A percentile compares a stretch with the other conserved stretches of the same genome.
phyloP scores from a whole-genome alignment of 2,797 vertebrate genomes.

The Cuculus canorus region DNA sequence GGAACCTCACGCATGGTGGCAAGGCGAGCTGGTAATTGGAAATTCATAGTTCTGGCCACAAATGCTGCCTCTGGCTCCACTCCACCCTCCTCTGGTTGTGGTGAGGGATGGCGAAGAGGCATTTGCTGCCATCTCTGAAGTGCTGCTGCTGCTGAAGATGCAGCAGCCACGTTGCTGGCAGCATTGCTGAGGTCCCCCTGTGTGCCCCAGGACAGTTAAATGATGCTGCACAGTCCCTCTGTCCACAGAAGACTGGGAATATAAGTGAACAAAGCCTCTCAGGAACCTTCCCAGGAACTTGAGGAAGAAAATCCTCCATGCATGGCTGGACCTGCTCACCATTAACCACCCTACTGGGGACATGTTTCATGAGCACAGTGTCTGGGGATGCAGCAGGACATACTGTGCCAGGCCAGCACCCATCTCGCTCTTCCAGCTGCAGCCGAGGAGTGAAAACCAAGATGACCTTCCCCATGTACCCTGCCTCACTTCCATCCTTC shows the following conservation, averaged over 20 bases:
- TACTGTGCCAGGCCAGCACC: background rate
- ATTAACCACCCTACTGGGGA: background rate
- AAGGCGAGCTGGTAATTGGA: slow-evolving; percentile 38
- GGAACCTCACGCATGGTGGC: slow-evolving; percentile 12
- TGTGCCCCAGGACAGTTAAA: background rate
- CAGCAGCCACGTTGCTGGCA: rapidly evolving
- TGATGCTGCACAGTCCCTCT: background rate
- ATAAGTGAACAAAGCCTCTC: background rate
- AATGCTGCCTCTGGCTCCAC: background rate
- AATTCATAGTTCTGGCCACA: slow-evolving; percentile 22
- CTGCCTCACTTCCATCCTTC: background rate
- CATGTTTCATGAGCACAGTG: rapidly evolving
- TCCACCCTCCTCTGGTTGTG: slow-evolving; percentile 12
- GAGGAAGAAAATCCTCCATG: background rate
- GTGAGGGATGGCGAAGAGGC: background rate
- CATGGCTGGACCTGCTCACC: background rate
- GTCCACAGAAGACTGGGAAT: background rate
- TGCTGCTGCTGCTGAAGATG: rapidly evolving
- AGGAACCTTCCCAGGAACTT: background rate
- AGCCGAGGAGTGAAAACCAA: background rate
- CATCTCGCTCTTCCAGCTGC: background rate
- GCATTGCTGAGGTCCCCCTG: background rate
- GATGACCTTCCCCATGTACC: background rate
- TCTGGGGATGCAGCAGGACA: background rate
- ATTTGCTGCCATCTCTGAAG: background rate